Base-by-base conservation (phyloP, 1,140 invertebrate genomes). In the Rhyzopertha dominica region DNA sequence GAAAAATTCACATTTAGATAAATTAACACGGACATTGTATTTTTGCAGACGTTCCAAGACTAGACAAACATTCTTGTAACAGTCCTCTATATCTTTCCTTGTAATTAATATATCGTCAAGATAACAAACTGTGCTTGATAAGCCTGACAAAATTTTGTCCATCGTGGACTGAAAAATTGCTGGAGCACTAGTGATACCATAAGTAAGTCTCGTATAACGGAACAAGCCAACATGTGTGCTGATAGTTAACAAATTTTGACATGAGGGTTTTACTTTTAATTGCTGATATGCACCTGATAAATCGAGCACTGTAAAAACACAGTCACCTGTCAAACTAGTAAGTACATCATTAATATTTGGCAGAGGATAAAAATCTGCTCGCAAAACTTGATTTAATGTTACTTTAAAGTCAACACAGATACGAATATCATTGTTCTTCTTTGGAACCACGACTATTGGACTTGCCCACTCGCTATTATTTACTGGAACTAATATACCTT, bases 371-470 rank as follows among this genome's bases (percentile, higher is more conserved):
- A 59, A 58, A 35, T 68, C 65, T 18, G 54, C 39, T 16, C 59
- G 30, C 22, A 67, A 40, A 31, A 51, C 40, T 18, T 34, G 38
- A 45, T 71, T 72, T 28, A 72, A 41, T 2, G 68, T 68, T 22
- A 48, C 51, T 43, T 69, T 65, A 53, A 65, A 75, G 58, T 75
- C 73, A 2, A 65, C 59, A 56, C 72, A 73, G 35, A 75, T 61
- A 19, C 72, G 43, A 16, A 61, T 51, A 36, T 51, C 43, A 9
- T 56, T 58, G 48, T 70, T 56, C 35, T 62, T 58, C 49, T 76
- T 77, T 39, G 61, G 56, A 2, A 75, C 70, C 1, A 68, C 47
- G 0, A 75, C 66, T 4, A 73, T 44, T 37, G 64, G 58, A 53
- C 53, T 54, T 46, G 63, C 51, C 56, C 59, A 56, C 37, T 56